These are phyloP conservation scores for human (Homo sapiens) DNA, from an alignment of 2,113 vertebrate species.

Conservation along the genomic window GRCh38 chr11:130350501-130351000, in stretches of 20 bases:
- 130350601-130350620: neutral
- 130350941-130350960: neutral
- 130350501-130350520: no score
- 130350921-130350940: neutral
- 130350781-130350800: neutral
- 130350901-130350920: neutral
- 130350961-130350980: neutral
- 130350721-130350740: neutral
- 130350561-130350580: neutral
- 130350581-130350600: neutral
- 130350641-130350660: neutral
- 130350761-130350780: neutral
- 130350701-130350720: neutral
- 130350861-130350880: neutral
- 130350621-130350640: neutral
- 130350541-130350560: neutral
- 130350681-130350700: neutral
- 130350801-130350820: neutral
- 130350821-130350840: neutral
- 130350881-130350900: neutral
- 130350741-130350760: neutral
- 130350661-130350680: neutral
- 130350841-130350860: neutral
- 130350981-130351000: slow-evolving; percentile 1
- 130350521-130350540: neutral